These are phyloP conservation scores for Paramormyrops kingsleyae DNA, from an alignment of 2,113 vertebrate genomes.

Conservation along the genomic window DNA sequence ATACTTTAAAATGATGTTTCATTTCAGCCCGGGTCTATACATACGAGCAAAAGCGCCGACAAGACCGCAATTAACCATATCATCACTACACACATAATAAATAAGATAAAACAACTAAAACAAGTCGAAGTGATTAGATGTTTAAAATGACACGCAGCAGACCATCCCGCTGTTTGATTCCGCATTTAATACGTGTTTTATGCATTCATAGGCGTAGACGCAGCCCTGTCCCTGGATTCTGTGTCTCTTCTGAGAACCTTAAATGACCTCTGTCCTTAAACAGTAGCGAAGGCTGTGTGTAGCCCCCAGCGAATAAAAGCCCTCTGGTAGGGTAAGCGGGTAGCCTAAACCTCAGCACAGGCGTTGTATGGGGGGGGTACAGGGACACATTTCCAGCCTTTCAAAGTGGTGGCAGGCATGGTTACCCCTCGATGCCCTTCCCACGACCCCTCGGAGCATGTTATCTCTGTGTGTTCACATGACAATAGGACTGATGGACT, in stretches of 20 bases:
- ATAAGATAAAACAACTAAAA: background rate
- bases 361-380: background rate
- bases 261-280: slow-evolving; percentile 17
- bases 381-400: background rate
- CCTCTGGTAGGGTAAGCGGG: background rate
- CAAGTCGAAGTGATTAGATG: background rate
- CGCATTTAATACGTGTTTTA: background rate
- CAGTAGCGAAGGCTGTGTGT: background rate
- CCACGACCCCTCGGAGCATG: background rate
- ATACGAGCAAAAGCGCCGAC: background rate
- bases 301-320: background rate
- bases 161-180: background rate
- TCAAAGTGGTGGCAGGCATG: background rate
- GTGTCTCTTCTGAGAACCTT: slow-evolving; percentile 17
- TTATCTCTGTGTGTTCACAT: slow-evolving; percentile 42
- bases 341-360: background rate
- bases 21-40: background rate
- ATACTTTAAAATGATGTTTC: background rate
- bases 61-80: background rate
- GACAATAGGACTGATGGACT: slow-evolving; percentile 42
- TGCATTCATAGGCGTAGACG: background rate
- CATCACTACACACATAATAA: background rate
- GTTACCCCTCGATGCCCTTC: background rate
- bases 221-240: background rate
- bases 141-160: background rate